Percentiles rank a stretch among this genome's conserved stretches.
Evolutionary conservation across 2,888 invertebrate species (phyloP).

Genomic region (Cordilura impudica): DNA sequence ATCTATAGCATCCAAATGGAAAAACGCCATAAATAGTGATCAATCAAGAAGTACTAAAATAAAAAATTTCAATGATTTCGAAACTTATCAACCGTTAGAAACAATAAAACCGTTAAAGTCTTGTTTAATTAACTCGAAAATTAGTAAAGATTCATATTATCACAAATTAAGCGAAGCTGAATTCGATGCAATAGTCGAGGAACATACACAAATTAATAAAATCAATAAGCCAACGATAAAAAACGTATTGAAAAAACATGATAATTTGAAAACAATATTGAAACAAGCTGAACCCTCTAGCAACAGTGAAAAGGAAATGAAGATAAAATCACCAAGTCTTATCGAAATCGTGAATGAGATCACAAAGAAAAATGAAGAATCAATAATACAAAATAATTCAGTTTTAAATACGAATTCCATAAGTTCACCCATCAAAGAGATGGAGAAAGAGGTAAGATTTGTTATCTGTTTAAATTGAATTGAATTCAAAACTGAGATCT

Average conservation of each 20-base stretch:
- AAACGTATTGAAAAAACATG: constrained; percentile 52
- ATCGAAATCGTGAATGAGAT: background rate
- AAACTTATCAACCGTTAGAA: background rate
- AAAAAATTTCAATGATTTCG: background rate
- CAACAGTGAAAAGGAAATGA: background rate
- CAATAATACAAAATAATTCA: no score
- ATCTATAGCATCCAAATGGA: constrained; percentile 32
- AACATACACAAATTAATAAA: constrained; percentile 48
- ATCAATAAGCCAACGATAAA: constrained; percentile 55
- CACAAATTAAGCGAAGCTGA: constrained; percentile 44
- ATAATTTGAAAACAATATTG: constrained; percentile 45
- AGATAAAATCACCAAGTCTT: background rate
- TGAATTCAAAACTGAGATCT: background rate
- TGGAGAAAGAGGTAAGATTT: background rate
- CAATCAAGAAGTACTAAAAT: constrained; percentile 5
- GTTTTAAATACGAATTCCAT: no score
- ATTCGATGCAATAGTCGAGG: constrained; percentile 48
- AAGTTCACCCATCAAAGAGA: background rate
- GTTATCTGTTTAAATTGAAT: background rate
- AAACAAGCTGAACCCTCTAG: constrained; percentile 34
- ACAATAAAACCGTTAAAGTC: constrained; percentile 31
- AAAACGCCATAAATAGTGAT: background rate
- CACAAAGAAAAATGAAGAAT: background rate
- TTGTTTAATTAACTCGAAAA: constrained; percentile 33
- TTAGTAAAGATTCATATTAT: constrained; percentile 51